These are phyloP conservation scores for Pterocles gutturalis DNA, from an alignment of 2,113 vertebrate species.

Conservation along the genomic window DNA sequence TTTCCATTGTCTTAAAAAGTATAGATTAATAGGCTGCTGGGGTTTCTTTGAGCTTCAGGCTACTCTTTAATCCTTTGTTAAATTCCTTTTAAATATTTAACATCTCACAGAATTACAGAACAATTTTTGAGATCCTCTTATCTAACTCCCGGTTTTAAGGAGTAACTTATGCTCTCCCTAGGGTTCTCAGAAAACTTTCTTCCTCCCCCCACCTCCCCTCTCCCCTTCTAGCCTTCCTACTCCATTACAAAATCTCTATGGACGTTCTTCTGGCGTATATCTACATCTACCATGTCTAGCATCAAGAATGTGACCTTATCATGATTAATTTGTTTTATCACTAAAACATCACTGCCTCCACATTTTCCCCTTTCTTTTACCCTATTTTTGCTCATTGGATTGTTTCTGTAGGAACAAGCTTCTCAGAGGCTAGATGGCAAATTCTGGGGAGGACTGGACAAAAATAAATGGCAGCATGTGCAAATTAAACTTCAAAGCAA, in stretches of 20 bases:
- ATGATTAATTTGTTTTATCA: background rate
- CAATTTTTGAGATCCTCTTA: background rate
- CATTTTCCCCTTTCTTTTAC: background rate
- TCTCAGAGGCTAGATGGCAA: background rate
- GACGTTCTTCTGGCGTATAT: background rate
- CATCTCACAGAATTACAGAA: background rate
- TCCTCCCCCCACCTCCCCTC: background rate
- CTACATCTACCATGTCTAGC: background rate
- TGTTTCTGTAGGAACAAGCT: background rate
- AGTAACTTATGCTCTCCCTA: background rate
- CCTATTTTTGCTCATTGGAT: background rate
- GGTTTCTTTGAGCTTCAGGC: background rate
- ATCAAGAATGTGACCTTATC: background rate
- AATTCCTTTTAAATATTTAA: background rate
- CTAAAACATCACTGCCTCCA: background rate
- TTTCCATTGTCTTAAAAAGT: background rate
- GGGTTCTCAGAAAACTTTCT: background rate
- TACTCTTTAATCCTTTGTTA: background rate
- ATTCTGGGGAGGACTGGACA: background rate
- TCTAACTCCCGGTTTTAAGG: background rate
- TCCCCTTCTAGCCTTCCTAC: background rate
- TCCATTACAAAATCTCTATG: background rate
- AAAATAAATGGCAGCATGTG: background rate
- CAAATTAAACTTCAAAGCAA: background rate
- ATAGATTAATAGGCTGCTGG: background rate